Conservation (phyloP, 1,140 invertebrate species). For the Tetramorium parvispinum region DNA sequence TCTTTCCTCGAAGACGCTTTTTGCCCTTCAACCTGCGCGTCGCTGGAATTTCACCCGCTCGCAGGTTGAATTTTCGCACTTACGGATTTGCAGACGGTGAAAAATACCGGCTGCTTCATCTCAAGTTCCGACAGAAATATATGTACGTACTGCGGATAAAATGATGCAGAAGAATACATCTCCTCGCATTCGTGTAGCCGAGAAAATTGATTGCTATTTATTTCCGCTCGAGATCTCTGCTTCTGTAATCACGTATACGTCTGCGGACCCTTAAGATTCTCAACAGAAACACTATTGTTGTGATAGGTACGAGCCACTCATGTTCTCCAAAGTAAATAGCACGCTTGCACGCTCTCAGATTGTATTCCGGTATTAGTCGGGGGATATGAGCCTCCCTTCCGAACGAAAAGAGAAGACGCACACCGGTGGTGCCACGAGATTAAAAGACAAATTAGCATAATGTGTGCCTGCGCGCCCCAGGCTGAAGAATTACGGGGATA, state of each 20-base stretch:
- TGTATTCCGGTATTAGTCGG: conserved; percentile 61
- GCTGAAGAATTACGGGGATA: conserved; percentile 43
- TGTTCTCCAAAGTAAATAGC: conserved; percentile 67
- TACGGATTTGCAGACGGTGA: not conserved
- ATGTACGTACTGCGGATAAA: too few relatives aligned
- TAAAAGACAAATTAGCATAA: conserved; percentile 83
- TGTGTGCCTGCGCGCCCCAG: conserved; percentile 71
- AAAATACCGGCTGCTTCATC: conserved; percentile 17
- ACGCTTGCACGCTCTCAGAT: conserved; percentile 67
- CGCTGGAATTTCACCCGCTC: conserved; percentile 22
- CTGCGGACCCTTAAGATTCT: not conserved
- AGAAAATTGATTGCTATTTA: conserved; percentile 1
- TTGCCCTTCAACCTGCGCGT: conserved; percentile 59
- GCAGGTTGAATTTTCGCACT: conserved; percentile 21
- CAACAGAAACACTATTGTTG: conserved; percentile 42
- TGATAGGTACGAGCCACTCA: conserved; percentile 20
- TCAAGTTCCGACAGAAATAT: not conserved
- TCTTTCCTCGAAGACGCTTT: conserved; percentile 67
- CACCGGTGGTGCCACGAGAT: conserved; percentile 74
- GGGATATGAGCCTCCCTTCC: conserved; percentile 24
- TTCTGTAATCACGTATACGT: not conserved
- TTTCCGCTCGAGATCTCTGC: not conserved
- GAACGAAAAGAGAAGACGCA: conserved; percentile 69
- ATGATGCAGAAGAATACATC: not conserved
- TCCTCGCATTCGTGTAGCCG: not conserved